Evolutionary conservation across 2,113 vertebrate species (phyloP).

Genomic region (Falco punctatus): DNA sequence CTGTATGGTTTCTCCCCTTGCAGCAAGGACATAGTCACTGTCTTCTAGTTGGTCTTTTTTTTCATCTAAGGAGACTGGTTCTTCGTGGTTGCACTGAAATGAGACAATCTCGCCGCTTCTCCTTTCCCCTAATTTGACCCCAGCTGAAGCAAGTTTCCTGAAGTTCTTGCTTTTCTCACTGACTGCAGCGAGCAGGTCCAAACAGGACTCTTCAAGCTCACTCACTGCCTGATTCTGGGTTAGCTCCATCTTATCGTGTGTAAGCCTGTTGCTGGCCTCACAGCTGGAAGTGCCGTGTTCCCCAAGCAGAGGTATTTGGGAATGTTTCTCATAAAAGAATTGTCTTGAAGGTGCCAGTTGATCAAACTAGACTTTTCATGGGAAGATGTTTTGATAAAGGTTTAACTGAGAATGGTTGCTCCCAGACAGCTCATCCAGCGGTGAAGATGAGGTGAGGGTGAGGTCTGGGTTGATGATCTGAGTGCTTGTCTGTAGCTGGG

Average conservation of each 20-base stretch:
- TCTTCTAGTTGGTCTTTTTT: background rate
- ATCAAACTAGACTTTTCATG: background rate
- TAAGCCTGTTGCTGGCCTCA: constrained; percentile 43
- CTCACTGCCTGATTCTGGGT: constrained; percentile 32
- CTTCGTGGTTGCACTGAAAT: background rate
- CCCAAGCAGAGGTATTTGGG: background rate
- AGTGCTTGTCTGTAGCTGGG: background rate
- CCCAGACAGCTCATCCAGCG: background rate
- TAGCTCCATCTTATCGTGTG: constrained; percentile 58
- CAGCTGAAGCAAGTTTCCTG: constrained; percentile 43
- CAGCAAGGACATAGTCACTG: background rate
- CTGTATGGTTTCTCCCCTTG: background rate
- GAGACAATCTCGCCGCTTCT: background rate
- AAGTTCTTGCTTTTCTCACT: constrained; percentile 48
- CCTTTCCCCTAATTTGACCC: constrained; percentile 61
- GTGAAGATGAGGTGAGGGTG: background rate
- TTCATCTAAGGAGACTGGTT: background rate
- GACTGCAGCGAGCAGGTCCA: constrained; percentile 35
- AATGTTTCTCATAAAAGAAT: constrained; percentile 6
- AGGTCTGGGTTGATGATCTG: background rate
- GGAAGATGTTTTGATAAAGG: background rate
- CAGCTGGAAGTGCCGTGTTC: constrained; percentile 33
- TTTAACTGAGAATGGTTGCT: background rate
- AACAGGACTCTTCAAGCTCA: constrained; percentile 46
- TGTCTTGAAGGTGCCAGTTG: background rate